These are phyloP conservation scores for Ophioderma brevispina DNA, from an alignment of 35 echinoderm and acorn worm species.

Conservation along the genomic window DNA sequence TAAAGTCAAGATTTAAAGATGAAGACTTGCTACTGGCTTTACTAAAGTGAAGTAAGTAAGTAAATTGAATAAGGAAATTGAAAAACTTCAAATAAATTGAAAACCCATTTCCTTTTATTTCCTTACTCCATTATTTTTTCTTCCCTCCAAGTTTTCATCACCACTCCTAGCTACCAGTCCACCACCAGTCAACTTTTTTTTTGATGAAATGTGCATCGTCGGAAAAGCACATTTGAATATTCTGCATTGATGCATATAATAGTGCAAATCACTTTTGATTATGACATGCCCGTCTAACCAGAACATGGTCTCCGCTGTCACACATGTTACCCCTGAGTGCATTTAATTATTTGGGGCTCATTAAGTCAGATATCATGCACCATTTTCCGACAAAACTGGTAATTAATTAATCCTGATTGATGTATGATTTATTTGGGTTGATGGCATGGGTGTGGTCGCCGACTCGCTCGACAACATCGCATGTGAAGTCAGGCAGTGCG, in stretches of 20 bases:
- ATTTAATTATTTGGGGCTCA: not conserved
- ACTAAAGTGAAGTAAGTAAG: no score
- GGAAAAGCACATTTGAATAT: not conserved
- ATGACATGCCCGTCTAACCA: not conserved
- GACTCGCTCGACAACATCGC: not conserved
- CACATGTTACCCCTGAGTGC: not conserved
- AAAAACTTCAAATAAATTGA: no score
- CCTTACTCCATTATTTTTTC: no score
- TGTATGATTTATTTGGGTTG: slow-evolving; percentile 4
- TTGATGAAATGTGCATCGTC: no score
- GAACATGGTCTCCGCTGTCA: not conserved
- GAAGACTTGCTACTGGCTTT: no score
- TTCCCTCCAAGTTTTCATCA: no score
- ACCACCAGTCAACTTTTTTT: no score
- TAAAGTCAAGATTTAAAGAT: no score
- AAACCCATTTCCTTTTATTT: no score
- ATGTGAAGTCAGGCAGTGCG: not conserved
- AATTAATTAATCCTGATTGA: slow-evolving; percentile 1
- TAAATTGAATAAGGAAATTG: no score
- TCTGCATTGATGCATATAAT: not conserved
- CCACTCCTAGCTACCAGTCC: no score
- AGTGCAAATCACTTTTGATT: not conserved
- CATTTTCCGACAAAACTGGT: not conserved
- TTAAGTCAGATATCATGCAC: not conserved
- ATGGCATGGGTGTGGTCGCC: not conserved